These are phyloP conservation scores for Capricornis sumatraensis DNA, from an alignment of 2,113 vertebrate genomes.

Conservation along the genomic window DNA sequence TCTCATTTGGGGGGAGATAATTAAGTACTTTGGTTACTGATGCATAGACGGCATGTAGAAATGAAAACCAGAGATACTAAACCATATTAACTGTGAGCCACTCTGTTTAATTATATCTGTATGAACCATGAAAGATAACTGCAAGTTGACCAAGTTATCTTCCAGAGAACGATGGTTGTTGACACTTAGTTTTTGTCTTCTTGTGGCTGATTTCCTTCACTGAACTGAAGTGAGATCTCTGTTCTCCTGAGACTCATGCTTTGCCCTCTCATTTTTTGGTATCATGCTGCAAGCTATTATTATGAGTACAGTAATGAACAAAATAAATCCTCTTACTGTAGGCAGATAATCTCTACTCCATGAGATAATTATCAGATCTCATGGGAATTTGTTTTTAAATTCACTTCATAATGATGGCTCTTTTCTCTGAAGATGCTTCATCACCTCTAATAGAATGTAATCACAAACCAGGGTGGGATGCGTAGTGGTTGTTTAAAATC, in stretches of 20 bases:
- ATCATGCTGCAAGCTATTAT: conserved; percentile 30
- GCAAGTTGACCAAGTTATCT: neutral
- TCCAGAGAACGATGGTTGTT: neutral
- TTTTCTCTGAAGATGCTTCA: conserved; percentile 55
- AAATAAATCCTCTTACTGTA: conserved; percentile 48
- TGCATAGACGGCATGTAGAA: neutral
- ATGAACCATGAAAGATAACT: neutral
- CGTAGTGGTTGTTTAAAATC: conserved; percentile 3
- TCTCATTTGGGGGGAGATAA: neutral
- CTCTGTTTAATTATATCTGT: neutral
- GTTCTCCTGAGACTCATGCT: neutral
- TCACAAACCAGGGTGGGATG: conserved; percentile 10
- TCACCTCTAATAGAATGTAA: conserved; percentile 59
- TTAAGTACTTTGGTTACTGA: neutral
- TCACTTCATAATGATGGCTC: conserved; percentile 46
- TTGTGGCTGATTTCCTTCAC: neutral
- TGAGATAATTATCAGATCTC: conserved; percentile 60
- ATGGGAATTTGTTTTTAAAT: conserved; percentile 62
- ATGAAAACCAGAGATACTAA: neutral
- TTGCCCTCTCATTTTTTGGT: neutral
- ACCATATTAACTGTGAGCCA: neutral
- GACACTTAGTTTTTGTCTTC: neutral
- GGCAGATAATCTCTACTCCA: conserved; percentile 53
- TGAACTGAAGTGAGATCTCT: conserved; percentile 7
- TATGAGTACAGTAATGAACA: conserved; percentile 12